A percentile compares a stretch with the other conserved stretches of the same genome.
These are phyloP conservation scores for Drosophila trichaetosa DNA, from an alignment of 2,888 invertebrate genomes.

Conservation along the genomic window DNA sequence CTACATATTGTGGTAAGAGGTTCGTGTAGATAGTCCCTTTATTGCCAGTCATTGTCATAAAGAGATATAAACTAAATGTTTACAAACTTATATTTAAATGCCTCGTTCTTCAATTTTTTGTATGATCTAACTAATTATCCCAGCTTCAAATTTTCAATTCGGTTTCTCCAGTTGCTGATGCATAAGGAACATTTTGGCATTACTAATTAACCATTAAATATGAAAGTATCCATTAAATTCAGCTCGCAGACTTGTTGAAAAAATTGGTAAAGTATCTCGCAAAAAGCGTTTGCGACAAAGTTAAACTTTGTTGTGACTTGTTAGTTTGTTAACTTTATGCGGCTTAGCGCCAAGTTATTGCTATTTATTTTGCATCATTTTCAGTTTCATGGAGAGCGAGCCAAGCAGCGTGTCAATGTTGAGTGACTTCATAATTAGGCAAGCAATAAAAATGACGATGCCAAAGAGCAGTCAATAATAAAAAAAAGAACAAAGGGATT, in stretches of 20 bases:
- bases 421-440: conserved; percentile 78
- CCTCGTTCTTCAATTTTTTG: background rate
- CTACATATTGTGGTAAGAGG: background rate
- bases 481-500: background rate
- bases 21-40: too few species aligned
- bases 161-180: background rate
- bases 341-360: conserved; percentile 74
- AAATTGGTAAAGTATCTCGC: conserved; percentile 46
- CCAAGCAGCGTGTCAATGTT: conserved; percentile 68
- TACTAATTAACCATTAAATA: conserved; percentile 69
- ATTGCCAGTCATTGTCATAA: too few species aligned
- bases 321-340: conserved; percentile 78
- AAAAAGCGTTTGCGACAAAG: conserved; percentile 70
- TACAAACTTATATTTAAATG: background rate
- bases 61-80: background rate
- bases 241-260: background rate
- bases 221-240: conserved; percentile 13
- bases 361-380: conserved; percentile 78
- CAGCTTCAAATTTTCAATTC: background rate
- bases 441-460: conserved; percentile 65
- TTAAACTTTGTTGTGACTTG: conserved; percentile 71
- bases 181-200: conserved; percentile 32
- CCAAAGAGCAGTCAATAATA: conserved; percentile 30
- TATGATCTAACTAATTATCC: background rate
- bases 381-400: conserved; percentile 55